phyloP scores from a whole-genome alignment of 1,140 invertebrate species.

The Caenorhabditis elegans region WBcel235 BX284605.5:16623001-16623500 shows the following conservation, averaged over 20 bases:
- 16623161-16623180: neutral
- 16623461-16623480: too few species aligned
- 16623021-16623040: too few species aligned
- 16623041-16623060: neutral
- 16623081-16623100: conserved; percentile 10
- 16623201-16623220: neutral
- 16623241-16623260: neutral
- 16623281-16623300: neutral
- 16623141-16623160: neutral
- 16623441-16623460: too few species aligned
- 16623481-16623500: too few species aligned
- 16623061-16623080: neutral
- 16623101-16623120: neutral
- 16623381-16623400: too few species aligned
- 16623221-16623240: neutral
- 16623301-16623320: too few species aligned
- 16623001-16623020: neutral
- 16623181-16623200: neutral
- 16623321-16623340: too few species aligned
- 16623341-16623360: too few species aligned
- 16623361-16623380: too few species aligned
- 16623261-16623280: neutral
- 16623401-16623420: too few species aligned
- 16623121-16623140: neutral
- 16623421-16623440: too few species aligned